phyloP scores from a whole-genome alignment of 2,797 vertebrate species.

The Urophycis tenuis region DNA sequence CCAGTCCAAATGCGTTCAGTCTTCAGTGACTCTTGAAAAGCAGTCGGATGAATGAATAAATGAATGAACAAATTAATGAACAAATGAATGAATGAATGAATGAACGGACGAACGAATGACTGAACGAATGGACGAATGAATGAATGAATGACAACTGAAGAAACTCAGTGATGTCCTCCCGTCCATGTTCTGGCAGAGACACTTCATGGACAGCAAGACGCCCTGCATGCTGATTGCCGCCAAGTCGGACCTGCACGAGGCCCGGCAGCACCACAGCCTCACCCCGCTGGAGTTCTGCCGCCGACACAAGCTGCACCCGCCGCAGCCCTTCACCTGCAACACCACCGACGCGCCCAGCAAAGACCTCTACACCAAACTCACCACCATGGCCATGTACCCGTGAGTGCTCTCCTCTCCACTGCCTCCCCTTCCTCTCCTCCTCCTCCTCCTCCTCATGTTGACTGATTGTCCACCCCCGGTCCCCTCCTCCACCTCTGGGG shows the following conservation, averaged over 20 bases:
- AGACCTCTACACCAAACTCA: conserved; percentile 94
- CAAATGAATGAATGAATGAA: background rate
- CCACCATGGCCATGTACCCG: conserved; percentile 99
- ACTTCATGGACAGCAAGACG: conserved; percentile 94
- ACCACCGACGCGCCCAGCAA: conserved; percentile 79
- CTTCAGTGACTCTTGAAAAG: background rate
- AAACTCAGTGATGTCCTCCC: too few relatives aligned
- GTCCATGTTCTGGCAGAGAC: conserved; percentile 72
- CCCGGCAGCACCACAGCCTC: conserved; percentile 83
- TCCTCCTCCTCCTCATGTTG: background rate
- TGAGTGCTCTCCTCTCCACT: conserved; percentile 73
- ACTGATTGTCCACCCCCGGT: conserved; percentile 5
- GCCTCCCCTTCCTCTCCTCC: background rate
- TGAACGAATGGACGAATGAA: background rate
- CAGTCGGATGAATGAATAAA: background rate
- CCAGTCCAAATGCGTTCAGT: too few relatives aligned
- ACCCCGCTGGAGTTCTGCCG: conserved; percentile 91
- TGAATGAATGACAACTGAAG: too few relatives aligned
- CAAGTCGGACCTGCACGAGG: conserved; percentile 94
- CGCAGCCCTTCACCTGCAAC: conserved; percentile 92
- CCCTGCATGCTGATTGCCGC: conserved; percentile 89
- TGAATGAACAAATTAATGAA: background rate
- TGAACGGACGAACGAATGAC: background rate
- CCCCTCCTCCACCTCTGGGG: background rate
- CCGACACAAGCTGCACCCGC: conserved; percentile 97